A percentile compares a stretch with the other conserved stretches of the same genome.
Evolutionary conservation across 2,797 vertebrate genomes (phyloP).

Genomic region (Rhinichthys osculus): DNA sequence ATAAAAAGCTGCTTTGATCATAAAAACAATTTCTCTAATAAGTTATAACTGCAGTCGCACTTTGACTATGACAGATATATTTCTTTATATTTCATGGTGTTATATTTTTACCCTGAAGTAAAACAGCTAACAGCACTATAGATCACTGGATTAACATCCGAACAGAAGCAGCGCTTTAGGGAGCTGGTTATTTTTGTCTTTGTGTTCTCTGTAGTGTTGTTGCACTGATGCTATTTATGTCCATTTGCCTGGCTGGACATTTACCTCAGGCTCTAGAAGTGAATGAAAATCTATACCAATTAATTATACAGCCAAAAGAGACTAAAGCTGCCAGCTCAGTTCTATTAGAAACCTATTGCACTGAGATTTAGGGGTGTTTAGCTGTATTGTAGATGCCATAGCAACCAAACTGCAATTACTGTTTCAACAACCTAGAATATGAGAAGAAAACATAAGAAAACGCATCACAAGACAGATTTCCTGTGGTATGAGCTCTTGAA

Average conservation of each 20-base stretch:
- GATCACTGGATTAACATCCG: constrained; percentile 21
- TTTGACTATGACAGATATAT: not conserved
- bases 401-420: not conserved
- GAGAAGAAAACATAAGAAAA: not conserved
- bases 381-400: not conserved
- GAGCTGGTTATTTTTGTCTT: constrained; percentile 45
- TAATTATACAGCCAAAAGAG: constrained; percentile 32
- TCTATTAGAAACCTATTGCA: constrained; percentile 33
- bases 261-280: constrained; percentile 41
- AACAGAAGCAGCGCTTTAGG: constrained; percentile 27
- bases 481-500: not conserved
- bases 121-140: constrained; percentile 16
- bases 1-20: not conserved
- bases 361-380: constrained; percentile 16
- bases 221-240: constrained; percentile 38
- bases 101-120: not conserved
- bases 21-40: not conserved
- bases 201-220: constrained; percentile 43
- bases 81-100: not conserved
- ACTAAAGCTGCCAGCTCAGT: constrained; percentile 24
- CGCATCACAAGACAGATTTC: not conserved
- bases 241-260: constrained; percentile 45
- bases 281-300: constrained; percentile 52
- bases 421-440: not conserved
- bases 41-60: not conserved